Evolutionary conservation across 2,113 vertebrate species (phyloP), one percentile per base, ranked within the genome.

Genomic region (Gallinago paraguaiae): DNA sequence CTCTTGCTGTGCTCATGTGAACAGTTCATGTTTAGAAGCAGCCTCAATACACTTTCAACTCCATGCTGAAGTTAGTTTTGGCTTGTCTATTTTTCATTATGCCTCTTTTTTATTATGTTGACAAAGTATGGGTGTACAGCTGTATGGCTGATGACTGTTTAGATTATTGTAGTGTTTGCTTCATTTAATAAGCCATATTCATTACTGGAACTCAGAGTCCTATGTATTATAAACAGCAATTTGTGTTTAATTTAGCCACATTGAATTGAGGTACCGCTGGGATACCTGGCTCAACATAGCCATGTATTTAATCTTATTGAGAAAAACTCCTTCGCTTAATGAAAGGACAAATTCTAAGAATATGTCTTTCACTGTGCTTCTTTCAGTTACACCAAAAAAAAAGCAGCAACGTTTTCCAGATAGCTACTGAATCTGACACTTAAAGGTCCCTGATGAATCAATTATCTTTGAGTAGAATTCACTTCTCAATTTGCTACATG

Each of bases 391-490:
- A 84, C 17, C 56, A 82, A 64, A 82, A 93, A 89, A 78, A 91
- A 13, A 82, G 9, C 11, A 84, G 48, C 27, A 63, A 7, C 3
- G 1, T 79, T 86, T 91, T 92, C 33, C 57, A 72, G 35, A 9
- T 31, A 45, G 0, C 57, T 82, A 48, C 70, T 79, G 45, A 87
- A 87, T 84, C 33, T 91, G 84, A 88, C 61, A 72, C 24, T 17
- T 91, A 84, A 67, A 78, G 2, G 39, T 93, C 81, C 77, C 77
- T 28, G 45, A 89, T 91, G 84, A 86, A 91, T 92, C 61, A 93
- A 87, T 95, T 94, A 92, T 68, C 59, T 95, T 88, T 69, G 68
- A 81, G 37, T 39, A 50, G 45, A 90, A 70, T 92, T 88, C 92
- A 41, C 48, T 81, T 78, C 57, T 79, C 6, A 1, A 46, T 93